Evolutionary conservation across 2,797 vertebrate genomes (phyloP).

Genomic region (Anas bernieri): DNA sequence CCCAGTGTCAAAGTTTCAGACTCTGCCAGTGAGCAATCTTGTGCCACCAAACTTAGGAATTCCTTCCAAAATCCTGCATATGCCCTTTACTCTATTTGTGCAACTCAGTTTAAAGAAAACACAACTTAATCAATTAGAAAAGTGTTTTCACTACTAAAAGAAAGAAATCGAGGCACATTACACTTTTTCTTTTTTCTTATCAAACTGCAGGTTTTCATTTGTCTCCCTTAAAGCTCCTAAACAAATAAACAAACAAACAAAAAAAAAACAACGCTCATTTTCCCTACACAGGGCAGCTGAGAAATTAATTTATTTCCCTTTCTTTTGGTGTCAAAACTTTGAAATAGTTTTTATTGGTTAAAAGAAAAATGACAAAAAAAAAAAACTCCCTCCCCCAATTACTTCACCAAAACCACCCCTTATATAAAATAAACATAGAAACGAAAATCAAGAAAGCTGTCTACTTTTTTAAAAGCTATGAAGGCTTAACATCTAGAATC

Average conservation of each 20-base stretch:
- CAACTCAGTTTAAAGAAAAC: neutral
- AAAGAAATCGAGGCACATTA: accelerated
- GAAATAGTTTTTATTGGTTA: neutral
- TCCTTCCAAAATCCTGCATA: neutral
- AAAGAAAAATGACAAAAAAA: neutral
- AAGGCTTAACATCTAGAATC: neutral
- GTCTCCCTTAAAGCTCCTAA: neutral
- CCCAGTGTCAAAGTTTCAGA: neutral
- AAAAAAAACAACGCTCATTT: neutral
- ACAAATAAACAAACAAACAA: neutral
- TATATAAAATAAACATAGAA: neutral
- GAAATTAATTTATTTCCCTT: neutral
- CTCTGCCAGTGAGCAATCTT: neutral
- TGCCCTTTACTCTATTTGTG: neutral
- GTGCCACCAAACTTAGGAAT: neutral
- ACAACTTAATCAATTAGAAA: neutral
- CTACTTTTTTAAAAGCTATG: neutral
- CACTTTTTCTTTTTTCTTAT: neutral
- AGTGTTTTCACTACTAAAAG: neutral
- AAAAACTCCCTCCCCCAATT: neutral
- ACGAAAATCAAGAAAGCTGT: neutral
- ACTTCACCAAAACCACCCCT: neutral
- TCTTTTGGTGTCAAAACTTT: neutral
- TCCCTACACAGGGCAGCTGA: neutral
- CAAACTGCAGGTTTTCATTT: neutral